Evolutionary conservation across 2,113 vertebrate genomes (phyloP).

Genomic region (Nothobranchius kuhntae): DNA sequence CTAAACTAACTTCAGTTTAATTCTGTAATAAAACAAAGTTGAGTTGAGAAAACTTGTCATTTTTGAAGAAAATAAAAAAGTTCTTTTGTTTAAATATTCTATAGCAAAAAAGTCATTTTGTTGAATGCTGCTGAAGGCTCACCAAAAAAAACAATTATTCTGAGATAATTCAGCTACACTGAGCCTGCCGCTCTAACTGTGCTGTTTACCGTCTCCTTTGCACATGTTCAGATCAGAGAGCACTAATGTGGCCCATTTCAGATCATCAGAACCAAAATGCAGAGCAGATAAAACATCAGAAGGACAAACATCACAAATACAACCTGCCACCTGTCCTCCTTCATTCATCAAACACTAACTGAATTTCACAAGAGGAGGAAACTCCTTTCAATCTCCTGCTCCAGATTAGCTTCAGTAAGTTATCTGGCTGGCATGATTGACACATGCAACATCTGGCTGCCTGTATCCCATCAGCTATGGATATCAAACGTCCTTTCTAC

Average conservation of each 20-base stretch:
- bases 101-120: no score
- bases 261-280: background rate
- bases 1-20: no score
- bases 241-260: background rate
- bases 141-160: background rate
- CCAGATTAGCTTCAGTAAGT: background rate
- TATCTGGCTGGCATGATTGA: constrained; percentile 11
- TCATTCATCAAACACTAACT: constrained; percentile 5
- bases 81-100: no score
- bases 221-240: background rate
- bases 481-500: background rate
- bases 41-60: no score
- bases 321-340: background rate
- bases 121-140: no score
- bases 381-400: constrained; percentile 3
- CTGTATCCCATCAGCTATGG: constrained; percentile 8
- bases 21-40: no score
- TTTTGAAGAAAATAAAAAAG: no score
- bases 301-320: background rate
- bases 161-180: background rate
- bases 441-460: constrained; percentile 17
- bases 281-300: background rate
- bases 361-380: background rate
- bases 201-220: background rate
- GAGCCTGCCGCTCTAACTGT: background rate